phyloP scores from a whole-genome alignment of 2,888 invertebrate genomes.

The Eudasyphora cyanicolor region DNA sequence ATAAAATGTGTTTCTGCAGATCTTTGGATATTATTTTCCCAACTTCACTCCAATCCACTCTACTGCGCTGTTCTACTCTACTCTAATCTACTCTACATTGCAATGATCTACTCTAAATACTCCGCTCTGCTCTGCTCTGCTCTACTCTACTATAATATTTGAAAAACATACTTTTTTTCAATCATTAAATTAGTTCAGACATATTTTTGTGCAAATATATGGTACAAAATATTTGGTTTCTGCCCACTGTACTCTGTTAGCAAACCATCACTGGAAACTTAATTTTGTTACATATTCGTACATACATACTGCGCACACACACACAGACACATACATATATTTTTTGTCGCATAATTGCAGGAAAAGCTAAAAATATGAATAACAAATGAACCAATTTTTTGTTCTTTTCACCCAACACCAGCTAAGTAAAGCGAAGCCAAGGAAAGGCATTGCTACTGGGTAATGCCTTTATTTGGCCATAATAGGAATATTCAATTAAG shows the following conservation, averaged over 20 bases:
- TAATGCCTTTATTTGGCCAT: conserved; percentile 5
- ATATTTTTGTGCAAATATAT: no score
- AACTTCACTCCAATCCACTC: no score
- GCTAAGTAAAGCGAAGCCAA: background rate
- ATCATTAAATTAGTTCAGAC: no score
- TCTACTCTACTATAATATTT: no score
- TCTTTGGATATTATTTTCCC: no score
- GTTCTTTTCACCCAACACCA: background rate
- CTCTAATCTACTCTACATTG: no score
- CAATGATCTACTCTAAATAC: no score
- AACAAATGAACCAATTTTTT: conserved; percentile 51
- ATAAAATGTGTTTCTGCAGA: no score
- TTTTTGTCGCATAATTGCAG: conserved; percentile 62
- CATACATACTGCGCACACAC: background rate
- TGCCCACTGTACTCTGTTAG: conserved; percentile 18
- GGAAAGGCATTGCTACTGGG: background rate
- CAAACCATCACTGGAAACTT: background rate
- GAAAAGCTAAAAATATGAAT: conserved; percentile 57
- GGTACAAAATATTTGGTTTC: no score
- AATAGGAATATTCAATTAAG: conserved; percentile 53
- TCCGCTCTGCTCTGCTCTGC: no score
- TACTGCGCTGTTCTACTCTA: no score
- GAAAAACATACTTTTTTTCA: no score
- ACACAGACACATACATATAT: conserved; percentile 8
- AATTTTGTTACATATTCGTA: background rate